Conservation (phyloP, 2,113 vertebrate species). For the Alligator sinensis region DNA sequence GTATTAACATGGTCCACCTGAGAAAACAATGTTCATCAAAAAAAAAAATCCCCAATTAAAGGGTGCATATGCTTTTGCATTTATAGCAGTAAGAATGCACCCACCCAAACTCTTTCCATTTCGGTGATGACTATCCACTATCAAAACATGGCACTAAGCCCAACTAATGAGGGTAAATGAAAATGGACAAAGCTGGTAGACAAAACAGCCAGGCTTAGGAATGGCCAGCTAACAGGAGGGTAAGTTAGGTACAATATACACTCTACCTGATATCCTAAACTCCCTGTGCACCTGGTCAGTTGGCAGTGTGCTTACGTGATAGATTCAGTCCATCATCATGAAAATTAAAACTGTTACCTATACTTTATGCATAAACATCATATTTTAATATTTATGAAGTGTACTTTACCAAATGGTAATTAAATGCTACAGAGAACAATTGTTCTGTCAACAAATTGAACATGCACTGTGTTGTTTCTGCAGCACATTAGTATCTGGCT, state of each 20-base stretch:
- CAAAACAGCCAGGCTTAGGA: not conserved
- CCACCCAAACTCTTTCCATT: not conserved
- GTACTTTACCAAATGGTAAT: not conserved
- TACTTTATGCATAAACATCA: not conserved
- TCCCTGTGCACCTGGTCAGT: not conserved
- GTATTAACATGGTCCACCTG: not conserved
- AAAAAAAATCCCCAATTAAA: not conserved
- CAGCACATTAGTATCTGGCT: not conserved
- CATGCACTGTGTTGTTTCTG: constrained; percentile 16
- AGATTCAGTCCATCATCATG: not conserved
- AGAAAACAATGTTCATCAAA: not conserved
- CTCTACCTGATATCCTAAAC: constrained; percentile 13
- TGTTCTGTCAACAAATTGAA: constrained; percentile 42
- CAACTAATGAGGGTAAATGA: not conserved
- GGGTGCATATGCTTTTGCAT: not conserved
- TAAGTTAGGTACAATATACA: constrained; percentile 31
- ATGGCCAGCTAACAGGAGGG: not conserved
- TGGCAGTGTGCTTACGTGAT: not conserved
- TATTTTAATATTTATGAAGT: constrained; percentile 47
- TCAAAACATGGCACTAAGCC: not conserved
- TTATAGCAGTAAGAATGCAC: not conserved
- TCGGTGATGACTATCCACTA: not conserved
- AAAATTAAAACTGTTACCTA: constrained; percentile 45
- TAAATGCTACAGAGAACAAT: constrained; percentile 30
- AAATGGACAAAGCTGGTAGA: not conserved